Evolutionary conservation across 2,888 invertebrate genomes (phyloP), one percentile per base, ranked within the genome.

Genomic region (Mycalesis mineus): DNA sequence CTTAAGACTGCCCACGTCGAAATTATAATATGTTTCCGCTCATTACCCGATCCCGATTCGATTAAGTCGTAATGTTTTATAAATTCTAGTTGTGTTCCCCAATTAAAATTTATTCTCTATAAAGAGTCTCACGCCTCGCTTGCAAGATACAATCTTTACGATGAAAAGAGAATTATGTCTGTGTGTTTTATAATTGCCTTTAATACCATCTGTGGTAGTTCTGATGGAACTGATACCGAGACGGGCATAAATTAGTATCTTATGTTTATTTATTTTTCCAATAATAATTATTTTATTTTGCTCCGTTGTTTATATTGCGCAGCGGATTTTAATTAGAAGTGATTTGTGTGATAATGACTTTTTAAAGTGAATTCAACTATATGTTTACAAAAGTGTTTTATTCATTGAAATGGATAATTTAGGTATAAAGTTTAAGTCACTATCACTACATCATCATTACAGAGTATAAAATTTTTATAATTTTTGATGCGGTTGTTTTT

Each of bases 41-140:
- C 85, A 86, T 88, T 87, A 83, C 80, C 77, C 82, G 83, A 68
- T 69, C 78, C 78, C 82, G 83, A 68, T 70, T 74, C 81, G 78
- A 86, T 88, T 86, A 86, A 87, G 83, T 80, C 81, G 80, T 82
- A 84, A 82, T 79, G 72, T 78, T 81, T 82, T 80, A 78, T 78
- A 77, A 82, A 78, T 78, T 72, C 74, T 68, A 75, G 75, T 77
- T 74, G 75, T 77, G 75, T 77, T 77, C 75, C 78, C 78, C 82
- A 86, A 85, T 86, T 86, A 86, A 82, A 83, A 77, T 80, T 78
- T 78, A 80, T 78, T 77, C 74, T 74, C 70, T 75, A 75, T 78
- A 78, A 75, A 75, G 64, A 80, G 77, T 81, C 83, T 82, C 80
- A 81, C 80, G 62, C 59, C 58, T 47, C 52, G 45, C 36, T 55